Percentiles rank a stretch among this genome's conserved stretches.
These are phyloP conservation scores for Phrynosoma blainvillii DNA, from an alignment of 2,113 vertebrate species.

Conservation along the genomic window DNA sequence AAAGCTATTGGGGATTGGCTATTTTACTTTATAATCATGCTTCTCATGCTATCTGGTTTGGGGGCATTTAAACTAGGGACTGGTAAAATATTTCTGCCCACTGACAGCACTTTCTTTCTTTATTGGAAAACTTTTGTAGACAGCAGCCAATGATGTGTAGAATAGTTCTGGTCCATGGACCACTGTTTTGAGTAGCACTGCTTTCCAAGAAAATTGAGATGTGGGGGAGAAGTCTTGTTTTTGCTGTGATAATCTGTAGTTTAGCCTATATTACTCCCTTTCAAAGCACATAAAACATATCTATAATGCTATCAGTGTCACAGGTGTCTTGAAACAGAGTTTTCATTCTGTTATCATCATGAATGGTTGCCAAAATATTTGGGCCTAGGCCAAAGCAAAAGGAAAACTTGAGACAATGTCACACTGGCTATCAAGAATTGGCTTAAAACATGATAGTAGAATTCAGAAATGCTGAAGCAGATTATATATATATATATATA, in stretches of 20 bases:
- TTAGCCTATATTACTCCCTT: neutral
- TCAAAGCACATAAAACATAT: neutral
- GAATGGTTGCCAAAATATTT: conserved; percentile 1
- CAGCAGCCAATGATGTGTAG: too few relatives aligned
- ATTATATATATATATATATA: too few relatives aligned
- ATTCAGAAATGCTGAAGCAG: neutral
- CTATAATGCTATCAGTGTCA: neutral
- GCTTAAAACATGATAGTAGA: neutral
- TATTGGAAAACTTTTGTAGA: neutral
- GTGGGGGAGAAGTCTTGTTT: neutral
- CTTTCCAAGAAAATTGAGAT: neutral
- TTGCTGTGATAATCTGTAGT: neutral
- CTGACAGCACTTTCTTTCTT: too few relatives aligned
- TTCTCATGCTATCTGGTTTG: too few relatives aligned
- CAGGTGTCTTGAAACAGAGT: neutral
- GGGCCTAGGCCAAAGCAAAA: neutral
- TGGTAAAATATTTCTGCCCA: too few relatives aligned
- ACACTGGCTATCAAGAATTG: neutral
- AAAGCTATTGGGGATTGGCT: neutral
- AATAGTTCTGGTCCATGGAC: too few relatives aligned
- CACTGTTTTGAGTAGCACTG: neutral
- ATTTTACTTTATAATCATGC: too few relatives aligned
- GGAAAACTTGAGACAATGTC: neutral
- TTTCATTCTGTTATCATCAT: conserved; percentile 10
- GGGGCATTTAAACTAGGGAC: too few relatives aligned